Evolutionary conservation across 2,888 invertebrate species (phyloP).

Genomic region (Pseudococcus viburni): DNA sequence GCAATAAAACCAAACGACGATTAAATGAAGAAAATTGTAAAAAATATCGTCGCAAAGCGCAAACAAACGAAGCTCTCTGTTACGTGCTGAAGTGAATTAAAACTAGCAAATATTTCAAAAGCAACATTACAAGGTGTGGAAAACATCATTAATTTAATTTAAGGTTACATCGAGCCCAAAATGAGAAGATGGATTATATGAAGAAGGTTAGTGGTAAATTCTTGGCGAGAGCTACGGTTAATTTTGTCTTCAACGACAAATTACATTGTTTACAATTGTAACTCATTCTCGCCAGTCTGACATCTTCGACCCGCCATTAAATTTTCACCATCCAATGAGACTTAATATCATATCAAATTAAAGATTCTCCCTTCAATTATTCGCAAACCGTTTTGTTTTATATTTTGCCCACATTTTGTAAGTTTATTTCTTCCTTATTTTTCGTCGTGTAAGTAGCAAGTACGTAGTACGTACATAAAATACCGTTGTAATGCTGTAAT

Average conservation of each 20-base stretch:
- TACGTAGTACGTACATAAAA: too few species aligned
- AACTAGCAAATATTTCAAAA: conserved; percentile 34
- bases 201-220: conserved; percentile 28
- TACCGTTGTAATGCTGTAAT: too few species aligned
- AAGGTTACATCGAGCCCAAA: conserved; percentile 11
- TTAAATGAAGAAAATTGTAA: conserved; percentile 3
- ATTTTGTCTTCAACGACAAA: conserved; percentile 47
- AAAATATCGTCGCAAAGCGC: neutral
- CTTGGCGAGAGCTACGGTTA: conserved; percentile 34
- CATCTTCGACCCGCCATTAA: conserved; percentile 26
- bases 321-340: neutral
- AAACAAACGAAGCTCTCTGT: neutral
- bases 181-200: conserved; percentile 16
- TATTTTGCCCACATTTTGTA: too few species aligned
- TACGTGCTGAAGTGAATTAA: neutral
- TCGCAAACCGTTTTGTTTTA: too few species aligned
- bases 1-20: conserved; percentile 20
- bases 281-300: conserved; percentile 29
- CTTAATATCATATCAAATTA: too few species aligned
- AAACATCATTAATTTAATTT: conserved; percentile 53
- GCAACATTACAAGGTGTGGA: conserved; percentile 9
- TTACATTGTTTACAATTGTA: conserved; percentile 49
- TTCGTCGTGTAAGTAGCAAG: neutral
- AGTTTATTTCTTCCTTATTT: neutral
- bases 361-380: too few species aligned